Conservation (phyloP, 2,797 vertebrate species). For the Ctenochaetus hawaiiensis region DNA sequence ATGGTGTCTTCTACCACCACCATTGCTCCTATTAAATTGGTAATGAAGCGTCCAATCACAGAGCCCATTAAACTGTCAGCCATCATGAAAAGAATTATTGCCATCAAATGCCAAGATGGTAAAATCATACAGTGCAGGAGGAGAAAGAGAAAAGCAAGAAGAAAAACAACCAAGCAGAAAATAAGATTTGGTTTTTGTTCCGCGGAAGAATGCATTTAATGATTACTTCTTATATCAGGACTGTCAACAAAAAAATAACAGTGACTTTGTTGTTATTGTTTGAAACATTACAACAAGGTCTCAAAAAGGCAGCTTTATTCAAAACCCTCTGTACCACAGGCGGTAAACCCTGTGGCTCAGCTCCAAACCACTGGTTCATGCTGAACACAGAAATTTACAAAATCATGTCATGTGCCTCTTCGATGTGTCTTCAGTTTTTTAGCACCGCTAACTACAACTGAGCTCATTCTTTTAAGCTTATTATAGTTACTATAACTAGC, state of each 20-base stretch:
- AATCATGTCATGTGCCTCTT: no score
- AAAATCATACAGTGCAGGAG: background rate
- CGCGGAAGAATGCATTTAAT: background rate
- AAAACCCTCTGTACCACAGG: background rate
- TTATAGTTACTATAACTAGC: no score
- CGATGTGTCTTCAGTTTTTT: no score
- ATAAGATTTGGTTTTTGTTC: background rate
- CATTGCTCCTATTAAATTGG: background rate
- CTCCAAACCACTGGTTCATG: no score
- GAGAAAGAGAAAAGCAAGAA: background rate
- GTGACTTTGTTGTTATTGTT: background rate
- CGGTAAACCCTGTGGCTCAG: no score
- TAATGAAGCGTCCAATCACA: slow-evolving; percentile 13
- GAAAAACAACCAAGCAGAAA: background rate
- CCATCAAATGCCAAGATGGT: background rate
- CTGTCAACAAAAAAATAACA: background rate
- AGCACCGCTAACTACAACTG: no score
- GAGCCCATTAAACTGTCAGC: slow-evolving; percentile 2
- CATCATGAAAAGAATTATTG: background rate
- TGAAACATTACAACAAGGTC: no score
- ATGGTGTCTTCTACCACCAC: background rate
- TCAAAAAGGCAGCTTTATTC: background rate
- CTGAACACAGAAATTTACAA: no score
- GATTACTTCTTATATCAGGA: background rate
- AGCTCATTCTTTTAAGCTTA: no score